Evolutionary conservation across 2,888 invertebrate genomes (phyloP).

Genomic region (Kryphioiulus occultus): DNA sequence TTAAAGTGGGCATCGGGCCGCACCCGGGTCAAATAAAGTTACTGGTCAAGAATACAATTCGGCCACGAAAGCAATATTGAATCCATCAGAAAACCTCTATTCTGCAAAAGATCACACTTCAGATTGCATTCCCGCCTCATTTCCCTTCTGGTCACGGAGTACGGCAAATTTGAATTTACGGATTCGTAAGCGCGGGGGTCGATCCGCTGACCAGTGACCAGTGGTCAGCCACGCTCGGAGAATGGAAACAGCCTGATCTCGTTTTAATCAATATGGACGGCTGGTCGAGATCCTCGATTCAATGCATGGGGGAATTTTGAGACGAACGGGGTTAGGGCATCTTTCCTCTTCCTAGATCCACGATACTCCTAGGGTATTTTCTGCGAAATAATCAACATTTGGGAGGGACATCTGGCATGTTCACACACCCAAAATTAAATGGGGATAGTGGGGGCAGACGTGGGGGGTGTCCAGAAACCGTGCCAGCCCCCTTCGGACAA

Average conservation of each 20-base stretch:
- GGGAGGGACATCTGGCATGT: background rate
- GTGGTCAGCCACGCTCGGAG: too few species aligned
- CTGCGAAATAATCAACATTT: background rate
- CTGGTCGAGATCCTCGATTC: background rate
- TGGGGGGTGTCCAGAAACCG: background rate
- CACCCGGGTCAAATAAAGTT: too few species aligned
- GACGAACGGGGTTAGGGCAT: background rate
- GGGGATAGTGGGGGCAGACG: background rate
- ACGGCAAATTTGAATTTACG: too few species aligned
- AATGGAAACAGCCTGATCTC: background rate
- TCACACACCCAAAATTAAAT: background rate
- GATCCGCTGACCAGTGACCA: too few species aligned
- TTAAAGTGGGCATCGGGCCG: too few species aligned
- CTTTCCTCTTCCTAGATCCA: background rate
- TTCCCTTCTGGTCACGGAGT: too few species aligned
- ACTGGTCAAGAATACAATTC: too few species aligned
- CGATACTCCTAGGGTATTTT: background rate
- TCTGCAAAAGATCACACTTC: too few species aligned
- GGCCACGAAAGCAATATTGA: too few species aligned
- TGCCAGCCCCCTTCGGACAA: background rate
- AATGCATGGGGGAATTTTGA: background rate
- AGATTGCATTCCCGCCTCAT: too few species aligned
- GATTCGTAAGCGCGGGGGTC: too few species aligned
- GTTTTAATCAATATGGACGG: background rate
- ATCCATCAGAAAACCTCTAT: too few species aligned